Base-by-base conservation (phyloP, 2,888 invertebrate species). In the Eudasyphora cyanicolor region DNA sequence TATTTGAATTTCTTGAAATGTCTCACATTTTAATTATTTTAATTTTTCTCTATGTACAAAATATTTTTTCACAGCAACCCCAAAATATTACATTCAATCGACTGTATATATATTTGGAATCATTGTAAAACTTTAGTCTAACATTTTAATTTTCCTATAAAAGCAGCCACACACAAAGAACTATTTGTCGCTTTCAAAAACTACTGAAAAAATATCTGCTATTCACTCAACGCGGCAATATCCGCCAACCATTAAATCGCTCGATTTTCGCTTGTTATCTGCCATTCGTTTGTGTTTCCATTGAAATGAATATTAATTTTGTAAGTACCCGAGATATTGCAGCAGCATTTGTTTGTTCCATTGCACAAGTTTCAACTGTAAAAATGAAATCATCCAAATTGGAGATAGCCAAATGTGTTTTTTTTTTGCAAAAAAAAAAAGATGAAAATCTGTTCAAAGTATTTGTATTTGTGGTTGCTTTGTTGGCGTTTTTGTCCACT, bases 271-370 rank as follows among this genome's bases (percentile, higher is more conserved):
- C 12, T 64, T 38, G 12, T n/a, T 38, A 19, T 32, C 17, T 32
- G 1, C 14, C 17, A 17, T 21, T 38, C 32, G 8, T 64, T 64
- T 12, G n/a, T 8, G 5, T 64, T 35, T n/a, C 3, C n/a, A 19
- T 19, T 38, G 12, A 64, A 38, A 35, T 64, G 64, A 64, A 64
- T 64, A 64, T 62, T 62, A 6, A 62, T 62, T 27, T 62, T 62
- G 27, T 32, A 32, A 32, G 62, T 14, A 27, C 51, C 51, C 19
- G 51, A n/a, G n/a, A 51, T 51, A 51, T 27, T 27, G 54, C 54
- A 54, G 54, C 2, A n/a, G n/a, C n/a, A n/a, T n/a, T n/a, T n/a
- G n/a, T n/a, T n/a, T n/a, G n/a, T n/a, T 54, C 12, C 8, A 54
- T 21, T 24, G 54, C 7, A 14, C 24, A 57, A 51, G 21, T n/a